Percentiles rank a stretch among this genome's conserved stretches.
Evolutionary conservation across 2,797 vertebrate genomes (phyloP).

Genomic region (Catharus ustulatus): DNA sequence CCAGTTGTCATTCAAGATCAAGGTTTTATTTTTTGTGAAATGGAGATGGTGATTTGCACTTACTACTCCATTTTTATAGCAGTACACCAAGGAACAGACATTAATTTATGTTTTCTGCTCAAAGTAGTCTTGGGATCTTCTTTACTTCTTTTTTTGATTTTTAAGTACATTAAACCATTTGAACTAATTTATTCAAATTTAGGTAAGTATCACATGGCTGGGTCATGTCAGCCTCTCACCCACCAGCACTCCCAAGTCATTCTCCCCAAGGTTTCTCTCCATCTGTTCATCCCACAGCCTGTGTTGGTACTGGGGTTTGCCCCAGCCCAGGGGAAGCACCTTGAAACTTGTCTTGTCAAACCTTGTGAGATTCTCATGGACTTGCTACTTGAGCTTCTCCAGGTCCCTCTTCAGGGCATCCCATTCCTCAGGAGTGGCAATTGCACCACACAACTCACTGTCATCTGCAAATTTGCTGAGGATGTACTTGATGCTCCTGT

Average conservation of each 20-base stretch:
- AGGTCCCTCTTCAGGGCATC: background rate
- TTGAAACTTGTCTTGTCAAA: background rate
- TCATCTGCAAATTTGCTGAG: background rate
- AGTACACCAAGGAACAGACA: background rate
- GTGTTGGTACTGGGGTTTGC: rapidly evolving
- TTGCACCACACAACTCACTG: background rate
- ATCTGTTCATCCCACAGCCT: background rate
- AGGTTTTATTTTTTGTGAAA: background rate
- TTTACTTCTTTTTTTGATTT: background rate
- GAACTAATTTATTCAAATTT: background rate
- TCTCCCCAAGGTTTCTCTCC: background rate
- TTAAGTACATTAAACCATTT: background rate
- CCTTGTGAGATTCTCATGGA: background rate
- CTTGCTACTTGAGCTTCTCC: background rate
- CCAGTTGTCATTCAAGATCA: background rate
- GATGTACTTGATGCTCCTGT: background rate
- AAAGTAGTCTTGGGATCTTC: background rate
- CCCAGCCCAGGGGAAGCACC: background rate
- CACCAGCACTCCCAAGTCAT: background rate
- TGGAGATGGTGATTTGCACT: background rate
- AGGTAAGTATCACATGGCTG: background rate
- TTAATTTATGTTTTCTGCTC: background rate
- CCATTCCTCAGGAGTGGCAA: background rate
- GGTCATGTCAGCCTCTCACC: background rate
- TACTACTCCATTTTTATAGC: background rate